Evolutionary conservation across 2,113 vertebrate genomes (phyloP), one percentile per base, ranked within the genome.

Genomic region (Neolamprologus variostigma): DNA sequence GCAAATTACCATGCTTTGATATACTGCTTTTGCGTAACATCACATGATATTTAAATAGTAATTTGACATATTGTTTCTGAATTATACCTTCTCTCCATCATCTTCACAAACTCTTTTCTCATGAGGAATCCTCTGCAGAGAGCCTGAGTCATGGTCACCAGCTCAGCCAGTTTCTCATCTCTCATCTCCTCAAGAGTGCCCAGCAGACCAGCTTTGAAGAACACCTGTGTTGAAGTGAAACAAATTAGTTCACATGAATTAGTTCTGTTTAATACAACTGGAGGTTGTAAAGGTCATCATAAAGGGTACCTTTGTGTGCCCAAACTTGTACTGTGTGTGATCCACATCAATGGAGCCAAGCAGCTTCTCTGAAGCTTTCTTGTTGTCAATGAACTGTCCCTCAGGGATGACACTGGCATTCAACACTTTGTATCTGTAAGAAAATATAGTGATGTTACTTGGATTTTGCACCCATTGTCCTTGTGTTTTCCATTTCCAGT

Each of bases 121-220:
- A 95, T 96, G 12, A 95, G 10, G 33, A 5, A 94, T 23, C 94
- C 96, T 89, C 95, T 92, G 80, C 92, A 93, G 71, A 96, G 90
- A 76, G 93, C 96, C 85, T 96, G 96, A 94, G 95, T 96, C 96
- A 96, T 95, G 61, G 95, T 96, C 53, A 96, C 94, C 84, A 96
- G 91, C 7, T 40, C 80, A 63, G 97, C 97, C 92, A 98, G 90
- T 87, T 98, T 98, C 1, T 99, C 98, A 94, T 98, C 97, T 85
- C 98, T 96, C 98, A 99, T 98, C 96, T 99, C 98, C 85, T 99
- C 98, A 87, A 99, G 96, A 12, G 96, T 95, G 79, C 97, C 98
- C 91, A 98, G 90, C 85, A 98, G 96, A 83, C 98, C 98, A 95
- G 98, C 98, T 97, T 98, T 98, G 96, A 99, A 99, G 96, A 99